A percentile compares a stretch with the other conserved stretches of the same genome.
Conservation (phyloP, 2,888 invertebrate genomes). For the Clitarchus hookeri region DNA sequence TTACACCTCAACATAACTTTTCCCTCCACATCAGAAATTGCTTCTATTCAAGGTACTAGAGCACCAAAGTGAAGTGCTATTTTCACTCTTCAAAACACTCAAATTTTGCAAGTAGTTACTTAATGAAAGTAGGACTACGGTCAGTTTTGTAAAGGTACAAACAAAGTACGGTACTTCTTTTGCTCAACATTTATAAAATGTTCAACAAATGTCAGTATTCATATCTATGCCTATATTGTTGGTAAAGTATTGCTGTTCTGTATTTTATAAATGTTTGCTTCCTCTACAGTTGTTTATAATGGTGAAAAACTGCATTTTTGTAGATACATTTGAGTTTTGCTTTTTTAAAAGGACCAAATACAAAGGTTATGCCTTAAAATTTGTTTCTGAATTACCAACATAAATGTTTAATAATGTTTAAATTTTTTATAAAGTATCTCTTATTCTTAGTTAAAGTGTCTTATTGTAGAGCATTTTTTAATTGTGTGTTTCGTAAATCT, state of each 20-base stretch:
- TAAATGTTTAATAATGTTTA: background rate
- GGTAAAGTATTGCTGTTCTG: no score
- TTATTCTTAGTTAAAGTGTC: background rate
- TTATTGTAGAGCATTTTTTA: background rate
- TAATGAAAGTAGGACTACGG: no score
- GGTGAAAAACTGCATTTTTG: background rate
- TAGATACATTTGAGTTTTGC: background rate
- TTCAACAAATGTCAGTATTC: background rate
- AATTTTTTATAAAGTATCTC: background rate
- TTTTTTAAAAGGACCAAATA: background rate
- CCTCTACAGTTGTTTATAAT: background rate
- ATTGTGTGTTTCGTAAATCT: background rate
- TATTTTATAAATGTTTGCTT: background rate
- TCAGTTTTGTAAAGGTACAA: no score
- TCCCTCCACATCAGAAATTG: no score
- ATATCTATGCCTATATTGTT: no score
- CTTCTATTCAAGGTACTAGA: no score
- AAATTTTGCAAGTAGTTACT: no score
- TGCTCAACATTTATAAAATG: background rate
- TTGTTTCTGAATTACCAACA: constrained; percentile 7
- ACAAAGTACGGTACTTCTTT: no score
- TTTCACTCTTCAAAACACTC: no score
- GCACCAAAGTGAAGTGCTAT: no score
- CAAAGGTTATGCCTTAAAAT: background rate
- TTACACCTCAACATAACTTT: no score